phyloP scores from a whole-genome alignment of 2,797 vertebrate genomes.

The Aselliscus stoliczkanus region DNA sequence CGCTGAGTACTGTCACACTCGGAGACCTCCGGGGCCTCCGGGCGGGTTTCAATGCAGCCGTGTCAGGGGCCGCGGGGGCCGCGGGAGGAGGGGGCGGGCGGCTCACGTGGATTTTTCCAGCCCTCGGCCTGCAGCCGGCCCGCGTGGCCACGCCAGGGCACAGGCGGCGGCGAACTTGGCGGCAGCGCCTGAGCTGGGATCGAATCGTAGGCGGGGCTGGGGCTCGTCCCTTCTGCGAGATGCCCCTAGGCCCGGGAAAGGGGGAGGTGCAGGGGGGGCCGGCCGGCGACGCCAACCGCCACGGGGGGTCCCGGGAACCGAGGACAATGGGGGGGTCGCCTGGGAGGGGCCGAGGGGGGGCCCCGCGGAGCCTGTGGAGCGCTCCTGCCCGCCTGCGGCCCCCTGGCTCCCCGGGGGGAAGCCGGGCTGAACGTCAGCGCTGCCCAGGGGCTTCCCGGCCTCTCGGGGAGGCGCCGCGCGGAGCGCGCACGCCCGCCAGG shows the following conservation, averaged over 20 bases:
- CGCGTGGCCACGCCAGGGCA: constrained; percentile 73
- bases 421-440: neutral
- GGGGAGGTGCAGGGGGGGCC: neutral
- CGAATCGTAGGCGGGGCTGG: neutral
- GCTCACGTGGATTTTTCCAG: constrained; percentile 78
- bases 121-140: constrained; percentile 73
- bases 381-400: neutral
- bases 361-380: neutral
- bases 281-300: constrained; percentile 60
- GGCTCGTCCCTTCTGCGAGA: neutral
- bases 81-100: constrained; percentile 75
- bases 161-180: constrained; percentile 63
- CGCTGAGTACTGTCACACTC: constrained; percentile 96
- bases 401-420: neutral
- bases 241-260: neutral
- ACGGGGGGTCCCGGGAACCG: constrained; percentile 15
- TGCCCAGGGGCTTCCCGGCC: neutral
- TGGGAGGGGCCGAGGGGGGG: neutral
- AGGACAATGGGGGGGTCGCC: neutral
- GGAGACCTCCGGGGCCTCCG: constrained; percentile 89
- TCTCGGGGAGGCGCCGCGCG: neutral
- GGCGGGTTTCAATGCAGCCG: constrained; percentile 86
- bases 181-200: neutral
- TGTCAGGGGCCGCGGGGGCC: constrained; percentile 81
- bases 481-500: too few relatives aligned